These are phyloP conservation scores for Actenoides lindsayi DNA, from an alignment of 2,113 vertebrate species.

Conservation along the genomic window DNA sequence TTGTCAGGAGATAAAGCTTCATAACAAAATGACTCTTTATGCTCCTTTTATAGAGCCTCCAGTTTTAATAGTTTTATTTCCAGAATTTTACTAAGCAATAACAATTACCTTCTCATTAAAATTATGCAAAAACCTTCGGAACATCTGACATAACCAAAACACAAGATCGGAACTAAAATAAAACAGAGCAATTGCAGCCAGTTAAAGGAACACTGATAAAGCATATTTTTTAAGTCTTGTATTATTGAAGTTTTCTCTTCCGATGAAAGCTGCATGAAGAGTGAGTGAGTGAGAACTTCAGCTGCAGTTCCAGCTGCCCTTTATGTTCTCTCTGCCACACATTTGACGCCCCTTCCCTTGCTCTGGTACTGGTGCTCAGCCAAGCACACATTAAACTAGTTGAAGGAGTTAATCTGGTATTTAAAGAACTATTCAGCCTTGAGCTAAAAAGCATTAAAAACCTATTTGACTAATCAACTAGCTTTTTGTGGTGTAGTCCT, in stretches of 20 bases:
- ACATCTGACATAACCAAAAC: not conserved
- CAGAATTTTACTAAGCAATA: not conserved
- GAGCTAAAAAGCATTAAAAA: not conserved
- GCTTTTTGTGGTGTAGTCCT: not conserved
- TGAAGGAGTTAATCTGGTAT: not conserved
- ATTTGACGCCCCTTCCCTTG: accelerated
- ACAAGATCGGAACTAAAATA: not conserved
- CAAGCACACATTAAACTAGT: not conserved
- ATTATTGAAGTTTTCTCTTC: not conserved
- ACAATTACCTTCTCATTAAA: not conserved
- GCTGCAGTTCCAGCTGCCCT: not conserved
- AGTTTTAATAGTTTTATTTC: not conserved
- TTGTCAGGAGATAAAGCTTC: not conserved
- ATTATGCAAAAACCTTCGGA: not conserved
- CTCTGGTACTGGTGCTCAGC: not conserved
- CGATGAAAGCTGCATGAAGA: not conserved
- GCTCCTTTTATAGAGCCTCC: not conserved
- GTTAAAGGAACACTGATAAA: not conserved
- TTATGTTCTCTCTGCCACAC: not conserved
- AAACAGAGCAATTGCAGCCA: not conserved
- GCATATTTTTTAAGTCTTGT: not conserved
- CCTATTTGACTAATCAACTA: not conserved
- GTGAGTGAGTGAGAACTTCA: not conserved
- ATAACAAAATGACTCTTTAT: not conserved
- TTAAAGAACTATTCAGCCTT: not conserved